Conservation (phyloP, 2,797 vertebrate genomes). For the Anguilla pacifica region DNA sequence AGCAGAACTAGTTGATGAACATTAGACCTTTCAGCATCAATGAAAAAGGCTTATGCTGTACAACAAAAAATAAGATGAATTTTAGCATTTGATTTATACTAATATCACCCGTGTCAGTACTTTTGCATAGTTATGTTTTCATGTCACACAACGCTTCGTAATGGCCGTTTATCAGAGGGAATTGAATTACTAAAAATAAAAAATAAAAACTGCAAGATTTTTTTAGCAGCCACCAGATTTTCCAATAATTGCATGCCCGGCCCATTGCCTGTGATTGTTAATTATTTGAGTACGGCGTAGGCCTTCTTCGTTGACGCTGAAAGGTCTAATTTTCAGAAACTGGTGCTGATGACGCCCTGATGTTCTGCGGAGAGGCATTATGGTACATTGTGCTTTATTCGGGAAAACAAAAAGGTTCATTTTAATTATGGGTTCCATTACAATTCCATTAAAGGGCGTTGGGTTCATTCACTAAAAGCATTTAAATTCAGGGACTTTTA, state of each 20-base stretch:
- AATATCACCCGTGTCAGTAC: background rate
- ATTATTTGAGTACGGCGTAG: conserved; percentile 6
- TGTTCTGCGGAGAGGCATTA: conserved; percentile 9
- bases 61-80: background rate
- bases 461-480: background rate
- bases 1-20: no score
- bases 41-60: no score
- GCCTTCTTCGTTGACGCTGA: conserved; percentile 17
- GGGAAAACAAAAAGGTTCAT: conserved; percentile 13
- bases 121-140: background rate
- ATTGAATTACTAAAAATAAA: background rate
- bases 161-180: background rate
- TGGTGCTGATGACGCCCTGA: background rate
- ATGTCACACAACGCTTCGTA: background rate
- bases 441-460: conserved; percentile 6
- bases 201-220: background rate
- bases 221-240: conserved; percentile 26
- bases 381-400: background rate
- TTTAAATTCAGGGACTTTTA: background rate
- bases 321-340: conserved; percentile 11
- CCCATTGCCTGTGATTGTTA: conserved; percentile 1
- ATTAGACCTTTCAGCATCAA: no score
- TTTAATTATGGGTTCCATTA: conserved; percentile 21
- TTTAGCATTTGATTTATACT: background rate
- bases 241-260: conserved; percentile 9